phyloP scores from a whole-genome alignment of 1,140 invertebrate genomes.

The Anoplophora glabripennis region DNA sequence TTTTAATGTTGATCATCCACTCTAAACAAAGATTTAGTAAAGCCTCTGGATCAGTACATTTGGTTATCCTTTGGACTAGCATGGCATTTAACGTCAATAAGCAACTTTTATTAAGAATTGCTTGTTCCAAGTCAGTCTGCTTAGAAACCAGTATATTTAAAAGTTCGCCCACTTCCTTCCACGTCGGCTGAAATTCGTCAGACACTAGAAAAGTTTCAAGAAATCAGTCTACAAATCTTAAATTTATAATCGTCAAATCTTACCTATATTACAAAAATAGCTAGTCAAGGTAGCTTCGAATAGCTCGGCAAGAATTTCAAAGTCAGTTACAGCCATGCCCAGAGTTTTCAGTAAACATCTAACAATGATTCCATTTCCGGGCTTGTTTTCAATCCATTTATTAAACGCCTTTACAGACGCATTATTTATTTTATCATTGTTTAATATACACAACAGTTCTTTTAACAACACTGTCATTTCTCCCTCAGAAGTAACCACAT shows the following conservation, averaged over 20 bases:
- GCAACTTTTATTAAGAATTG: conserved; percentile 32
- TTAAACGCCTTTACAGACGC: conserved; percentile 33
- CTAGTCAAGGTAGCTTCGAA: conserved; percentile 37
- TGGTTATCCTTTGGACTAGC: conserved; percentile 40
- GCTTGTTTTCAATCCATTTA: conserved; percentile 41
- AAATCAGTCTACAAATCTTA: no score
- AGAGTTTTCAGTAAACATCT: conserved; percentile 35
- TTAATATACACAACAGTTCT: conserved; percentile 37
- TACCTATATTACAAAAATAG: conserved; percentile 44
- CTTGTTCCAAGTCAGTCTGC: conserved; percentile 37
- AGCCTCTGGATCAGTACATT: conserved; percentile 27
- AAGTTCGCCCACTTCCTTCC: conserved; percentile 33
- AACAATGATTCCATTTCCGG: conserved; percentile 33
- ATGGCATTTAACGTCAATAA: conserved; percentile 43
- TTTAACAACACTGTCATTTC: conserved; percentile 38
- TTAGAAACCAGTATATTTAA: conserved; percentile 32
- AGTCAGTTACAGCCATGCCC: conserved; percentile 33
- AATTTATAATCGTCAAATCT: not conserved
- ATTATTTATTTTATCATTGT: conserved; percentile 34
- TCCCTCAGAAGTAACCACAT: conserved; percentile 30
- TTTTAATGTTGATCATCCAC: conserved; percentile 43
- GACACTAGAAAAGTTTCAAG: conserved; percentile 26
- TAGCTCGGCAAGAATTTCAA: conserved; percentile 32
- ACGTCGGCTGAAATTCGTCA: conserved; percentile 31
- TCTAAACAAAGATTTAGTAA: conserved; percentile 39